Percentiles rank a stretch among this genome's conserved stretches.
These are phyloP conservation scores for Empidonax traillii DNA, from an alignment of 2,113 vertebrate species.

Conservation along the genomic window DNA sequence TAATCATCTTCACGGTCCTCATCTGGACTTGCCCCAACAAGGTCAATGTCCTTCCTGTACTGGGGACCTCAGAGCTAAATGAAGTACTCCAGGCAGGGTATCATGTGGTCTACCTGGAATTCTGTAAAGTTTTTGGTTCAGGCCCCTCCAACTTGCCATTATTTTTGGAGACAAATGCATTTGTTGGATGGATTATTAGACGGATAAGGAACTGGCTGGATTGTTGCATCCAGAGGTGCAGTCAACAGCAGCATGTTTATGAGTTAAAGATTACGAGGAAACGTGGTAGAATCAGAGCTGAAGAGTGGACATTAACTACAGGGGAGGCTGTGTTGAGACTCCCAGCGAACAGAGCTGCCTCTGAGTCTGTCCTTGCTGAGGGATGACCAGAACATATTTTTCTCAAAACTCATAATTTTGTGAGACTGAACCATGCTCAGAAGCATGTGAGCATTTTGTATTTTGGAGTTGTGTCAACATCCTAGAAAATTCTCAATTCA, in stretches of 20 bases:
- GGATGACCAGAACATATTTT: background rate
- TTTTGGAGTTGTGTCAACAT: background rate
- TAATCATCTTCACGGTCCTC: background rate
- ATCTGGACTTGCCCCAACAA: background rate
- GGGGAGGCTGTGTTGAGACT: background rate
- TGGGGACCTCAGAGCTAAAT: background rate
- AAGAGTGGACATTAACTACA: background rate
- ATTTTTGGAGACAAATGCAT: background rate
- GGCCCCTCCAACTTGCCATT: fast-evolving
- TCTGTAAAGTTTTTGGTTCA: background rate
- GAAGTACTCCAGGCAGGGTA: fast-evolving
- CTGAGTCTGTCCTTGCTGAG: background rate
- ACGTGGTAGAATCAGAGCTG: background rate
- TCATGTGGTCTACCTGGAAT: background rate
- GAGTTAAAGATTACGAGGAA: background rate
- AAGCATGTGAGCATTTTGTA: background rate
- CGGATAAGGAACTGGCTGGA: background rate
- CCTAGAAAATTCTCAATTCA: background rate
- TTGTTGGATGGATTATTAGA: background rate
- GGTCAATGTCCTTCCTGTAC: background rate
- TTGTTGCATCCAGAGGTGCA: background rate
- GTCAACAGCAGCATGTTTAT: background rate
- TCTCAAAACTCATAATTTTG: background rate
- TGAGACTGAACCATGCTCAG: background rate
- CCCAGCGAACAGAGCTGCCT: background rate